A percentile compares a stretch with the other conserved stretches of the same genome.
Conservation (phyloP, 2,888 invertebrate species). For the Eretmocerus hayati region DNA sequence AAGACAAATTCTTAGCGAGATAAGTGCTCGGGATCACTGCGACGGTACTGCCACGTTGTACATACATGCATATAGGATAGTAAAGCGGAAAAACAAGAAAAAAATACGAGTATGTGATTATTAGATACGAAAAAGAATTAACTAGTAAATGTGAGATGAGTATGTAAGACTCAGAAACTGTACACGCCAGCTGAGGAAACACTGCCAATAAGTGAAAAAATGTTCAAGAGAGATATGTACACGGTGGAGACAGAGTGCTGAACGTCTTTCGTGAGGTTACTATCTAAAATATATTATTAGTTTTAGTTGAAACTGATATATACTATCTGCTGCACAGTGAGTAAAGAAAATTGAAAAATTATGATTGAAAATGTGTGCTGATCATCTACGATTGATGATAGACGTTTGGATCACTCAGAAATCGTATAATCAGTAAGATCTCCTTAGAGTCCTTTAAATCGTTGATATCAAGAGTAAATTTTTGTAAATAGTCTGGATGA, state of each 20-base stretch:
- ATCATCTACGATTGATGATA: conserved; percentile 12
- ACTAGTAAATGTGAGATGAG: conserved; percentile 12
- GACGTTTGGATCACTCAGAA: conserved; percentile 15
- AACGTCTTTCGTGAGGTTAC: conserved; percentile 7
- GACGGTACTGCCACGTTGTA: conserved; percentile 23
- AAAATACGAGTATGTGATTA: conserved; percentile 14
- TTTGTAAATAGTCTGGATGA: conserved; percentile 23
- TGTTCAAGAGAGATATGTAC: conserved; percentile 13
- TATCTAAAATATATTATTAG: conserved; percentile 22
- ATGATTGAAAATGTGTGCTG: conserved; percentile 13
- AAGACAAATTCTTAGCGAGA: conserved; percentile 7
- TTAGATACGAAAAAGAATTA: conserved; percentile 14
- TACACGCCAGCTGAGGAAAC: conserved; percentile 44
- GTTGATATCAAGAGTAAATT: conserved; percentile 4
- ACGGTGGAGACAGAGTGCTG: background rate
- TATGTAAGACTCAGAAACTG: conserved; percentile 22
- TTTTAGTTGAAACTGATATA: conserved; percentile 17
- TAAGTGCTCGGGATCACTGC: conserved; percentile 15
- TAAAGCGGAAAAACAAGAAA: conserved; percentile 13
- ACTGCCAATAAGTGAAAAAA: conserved; percentile 46
- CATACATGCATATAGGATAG: conserved; percentile 18
- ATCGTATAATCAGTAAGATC: conserved; percentile 21
- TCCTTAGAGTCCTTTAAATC: conserved; percentile 14
- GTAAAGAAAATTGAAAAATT: conserved; percentile 11
- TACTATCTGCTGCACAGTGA: conserved; percentile 19